phyloP scores from a whole-genome alignment of 2,888 invertebrate genomes.

The Pterobdella sp. region DNA sequence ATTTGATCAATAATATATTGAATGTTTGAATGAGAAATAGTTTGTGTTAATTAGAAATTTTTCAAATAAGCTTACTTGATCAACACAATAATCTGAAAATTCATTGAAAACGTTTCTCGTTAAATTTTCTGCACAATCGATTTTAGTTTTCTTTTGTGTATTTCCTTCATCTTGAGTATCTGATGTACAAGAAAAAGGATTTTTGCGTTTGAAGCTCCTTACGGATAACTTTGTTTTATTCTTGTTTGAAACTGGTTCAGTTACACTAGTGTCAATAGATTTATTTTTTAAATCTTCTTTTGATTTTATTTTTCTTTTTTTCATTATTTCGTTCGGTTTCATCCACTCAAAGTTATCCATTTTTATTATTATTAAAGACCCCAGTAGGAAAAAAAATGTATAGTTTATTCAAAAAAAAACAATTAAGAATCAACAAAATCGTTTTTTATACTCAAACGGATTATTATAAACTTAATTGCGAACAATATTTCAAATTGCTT shows the following conservation, averaged over 20 bases:
- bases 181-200: slow-evolving; percentile 4
- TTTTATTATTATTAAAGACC: neutral
- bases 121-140: neutral
- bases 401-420: too few species aligned
- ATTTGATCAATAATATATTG: neutral
- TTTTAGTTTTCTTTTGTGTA: neutral
- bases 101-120: neutral
- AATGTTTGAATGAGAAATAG: neutral
- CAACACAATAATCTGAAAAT: neutral
- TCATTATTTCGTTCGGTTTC: neutral
- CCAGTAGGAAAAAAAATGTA: too few species aligned
- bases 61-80: too few species aligned
- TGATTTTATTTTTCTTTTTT: neutral
- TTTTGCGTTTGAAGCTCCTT: neutral
- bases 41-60: too few species aligned
- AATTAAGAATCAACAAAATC: too few species aligned
- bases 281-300: neutral
- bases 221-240: too few species aligned
- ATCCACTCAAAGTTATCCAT: neutral
- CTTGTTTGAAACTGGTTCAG: too few species aligned
- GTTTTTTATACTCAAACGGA: too few species aligned
- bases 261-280: neutral
- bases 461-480: too few species aligned
- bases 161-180: neutral
- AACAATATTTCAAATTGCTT: too few species aligned